These are phyloP conservation scores for Potamarius usumacintae DNA, from an alignment of 2,113 vertebrate species.

Conservation along the genomic window DNA sequence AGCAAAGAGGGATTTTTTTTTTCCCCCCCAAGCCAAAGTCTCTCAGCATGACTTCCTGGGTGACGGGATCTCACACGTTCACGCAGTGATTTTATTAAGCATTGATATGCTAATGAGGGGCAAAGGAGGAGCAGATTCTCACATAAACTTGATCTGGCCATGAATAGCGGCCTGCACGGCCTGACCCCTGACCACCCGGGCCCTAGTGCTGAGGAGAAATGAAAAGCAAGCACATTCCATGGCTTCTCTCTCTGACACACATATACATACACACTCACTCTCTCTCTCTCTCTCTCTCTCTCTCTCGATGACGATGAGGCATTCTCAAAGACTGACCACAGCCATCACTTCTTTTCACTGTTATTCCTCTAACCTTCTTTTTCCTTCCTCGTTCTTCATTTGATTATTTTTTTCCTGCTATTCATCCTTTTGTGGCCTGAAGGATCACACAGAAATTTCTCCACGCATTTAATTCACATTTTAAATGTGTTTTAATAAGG, in stretches of 20 bases:
- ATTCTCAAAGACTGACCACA: slow-evolving; percentile 62
- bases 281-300: slow-evolving; percentile 59
- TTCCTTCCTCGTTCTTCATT: slow-evolving; percentile 3
- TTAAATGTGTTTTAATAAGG: background rate
- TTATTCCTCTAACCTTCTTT: slow-evolving; percentile 13
- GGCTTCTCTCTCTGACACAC: slow-evolving; percentile 72
- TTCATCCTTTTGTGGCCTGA: background rate
- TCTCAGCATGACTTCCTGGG: slow-evolving; percentile 82
- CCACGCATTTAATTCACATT: background rate
- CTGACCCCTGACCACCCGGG: slow-evolving; percentile 85
- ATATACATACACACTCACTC: slow-evolving; percentile 39
- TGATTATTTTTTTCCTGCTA: slow-evolving; percentile 41
- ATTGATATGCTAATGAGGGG: slow-evolving; percentile 98
- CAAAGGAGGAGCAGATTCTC: slow-evolving; percentile 92
- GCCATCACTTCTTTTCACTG: slow-evolving; percentile 9
- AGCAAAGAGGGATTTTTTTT: slow-evolving; percentile 30
- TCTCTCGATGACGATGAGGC: slow-evolving; percentile 28
- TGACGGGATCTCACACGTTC: slow-evolving; percentile 85
- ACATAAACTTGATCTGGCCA: slow-evolving; percentile 97
- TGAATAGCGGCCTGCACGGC: slow-evolving; percentile 94
- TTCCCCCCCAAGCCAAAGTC: slow-evolving; percentile 29
- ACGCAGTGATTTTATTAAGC: slow-evolving; percentile 88
- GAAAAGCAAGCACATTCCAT: slow-evolving; percentile 85
- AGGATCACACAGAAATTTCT: background rate
- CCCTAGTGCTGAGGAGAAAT: slow-evolving; percentile 80